Percentiles rank a stretch among this genome's conserved stretches.
phyloP scores from a whole-genome alignment of 2,888 invertebrate genomes.

The Phrixothrix hirtus region DNA sequence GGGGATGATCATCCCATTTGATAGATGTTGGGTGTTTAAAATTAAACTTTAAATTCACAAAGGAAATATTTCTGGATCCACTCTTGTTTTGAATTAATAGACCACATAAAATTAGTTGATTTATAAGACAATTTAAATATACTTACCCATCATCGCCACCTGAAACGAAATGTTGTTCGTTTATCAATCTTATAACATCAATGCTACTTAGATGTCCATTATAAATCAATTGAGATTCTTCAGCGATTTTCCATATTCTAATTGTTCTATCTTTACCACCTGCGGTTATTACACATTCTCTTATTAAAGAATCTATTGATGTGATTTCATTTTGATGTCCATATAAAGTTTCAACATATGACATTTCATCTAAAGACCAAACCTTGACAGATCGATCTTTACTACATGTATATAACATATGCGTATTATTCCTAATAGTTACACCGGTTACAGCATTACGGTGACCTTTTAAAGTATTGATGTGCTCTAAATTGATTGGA shows the following conservation, averaged over 20 bases:
- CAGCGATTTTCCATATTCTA: conserved; percentile 94
- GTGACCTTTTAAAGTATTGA: conserved; percentile 83
- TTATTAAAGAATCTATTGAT: conserved; percentile 82
- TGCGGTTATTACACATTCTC: conserved; percentile 85
- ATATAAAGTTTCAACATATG: conserved; percentile 91
- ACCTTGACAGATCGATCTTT: conserved; percentile 84
- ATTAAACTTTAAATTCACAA: too few species aligned
- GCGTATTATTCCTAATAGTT: conserved; percentile 82
- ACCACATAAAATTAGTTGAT: too few species aligned
- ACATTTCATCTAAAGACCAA: conserved; percentile 96
- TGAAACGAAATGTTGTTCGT: conserved; percentile 92
- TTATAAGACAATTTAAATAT: not conserved
- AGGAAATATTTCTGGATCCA: too few species aligned
- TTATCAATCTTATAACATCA: conserved; percentile 86
- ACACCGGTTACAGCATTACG: conserved; percentile 74
- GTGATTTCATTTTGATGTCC: conserved; percentile 90
- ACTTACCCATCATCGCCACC: conserved; percentile 86
- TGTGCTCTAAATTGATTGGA: conserved; percentile 71
- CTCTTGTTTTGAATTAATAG: too few species aligned
- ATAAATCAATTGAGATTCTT: conserved; percentile 95
- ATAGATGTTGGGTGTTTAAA: too few species aligned
- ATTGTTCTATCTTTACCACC: conserved; percentile 88
- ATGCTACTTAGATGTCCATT: conserved; percentile 83
- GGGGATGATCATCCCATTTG: too few species aligned
- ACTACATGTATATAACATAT: conserved; percentile 81